These are phyloP conservation scores for Pantherophis vulpinus DNA, from an alignment of 2,797 vertebrate species.

Conservation along the genomic window DNA sequence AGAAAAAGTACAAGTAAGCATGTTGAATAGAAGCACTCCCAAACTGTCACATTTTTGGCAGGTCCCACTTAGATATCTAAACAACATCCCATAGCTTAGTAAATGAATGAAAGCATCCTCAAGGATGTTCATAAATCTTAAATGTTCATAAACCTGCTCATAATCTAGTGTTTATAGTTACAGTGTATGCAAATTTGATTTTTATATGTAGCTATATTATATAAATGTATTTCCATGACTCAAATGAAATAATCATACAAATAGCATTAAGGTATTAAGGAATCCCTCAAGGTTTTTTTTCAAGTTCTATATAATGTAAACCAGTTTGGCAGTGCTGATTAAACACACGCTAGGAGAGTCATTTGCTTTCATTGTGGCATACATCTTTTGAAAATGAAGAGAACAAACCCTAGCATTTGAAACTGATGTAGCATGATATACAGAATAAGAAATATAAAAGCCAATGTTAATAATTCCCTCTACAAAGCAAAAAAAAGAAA, in stretches of 20 bases:
- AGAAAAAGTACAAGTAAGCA: not conserved
- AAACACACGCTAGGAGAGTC: slow-evolving; percentile 32
- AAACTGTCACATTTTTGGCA: not conserved
- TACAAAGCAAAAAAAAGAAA: slow-evolving; percentile 4
- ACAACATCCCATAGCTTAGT: not conserved
- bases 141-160: not conserved
- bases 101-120: not conserved
- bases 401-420: not conserved
- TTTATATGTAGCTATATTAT: slow-evolving; percentile 10
- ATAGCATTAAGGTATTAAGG: not conserved
- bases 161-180: not conserved
- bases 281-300: not conserved
- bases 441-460: slow-evolving; percentile 33
- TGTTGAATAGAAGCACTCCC: not conserved
- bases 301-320: not conserved
- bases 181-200: not conserved
- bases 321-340: slow-evolving; percentile 24
- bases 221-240: slow-evolving; percentile 21
- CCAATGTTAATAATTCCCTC: slow-evolving; percentile 8
- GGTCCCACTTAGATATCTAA: not conserved
- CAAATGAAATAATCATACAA: not conserved
- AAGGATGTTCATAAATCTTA: not conserved
- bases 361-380: slow-evolving; percentile 42
- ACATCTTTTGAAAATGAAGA: slow-evolving; percentile 11
- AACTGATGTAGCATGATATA: not conserved